Conservation (phyloP, 2,797 vertebrate species). For the Pitangus sulphuratus region DNA sequence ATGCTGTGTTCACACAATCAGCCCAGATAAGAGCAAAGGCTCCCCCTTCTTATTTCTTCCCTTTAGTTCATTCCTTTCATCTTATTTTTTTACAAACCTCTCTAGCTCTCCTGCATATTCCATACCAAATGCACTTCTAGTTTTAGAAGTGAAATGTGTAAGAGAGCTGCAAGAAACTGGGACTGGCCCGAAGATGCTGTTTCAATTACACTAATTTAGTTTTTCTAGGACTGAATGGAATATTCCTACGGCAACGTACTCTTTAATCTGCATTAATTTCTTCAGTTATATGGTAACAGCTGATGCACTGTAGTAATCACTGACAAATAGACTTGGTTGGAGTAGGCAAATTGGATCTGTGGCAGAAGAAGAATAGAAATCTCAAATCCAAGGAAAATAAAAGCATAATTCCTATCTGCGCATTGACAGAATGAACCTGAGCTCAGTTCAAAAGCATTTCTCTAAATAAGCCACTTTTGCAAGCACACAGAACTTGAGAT, state of each 20-base stretch:
- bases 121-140: background rate
- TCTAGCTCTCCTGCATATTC: background rate
- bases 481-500: background rate
- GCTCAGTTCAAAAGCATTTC: background rate
- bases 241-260: background rate
- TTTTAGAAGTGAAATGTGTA: background rate
- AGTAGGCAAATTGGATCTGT: constrained; percentile 13
- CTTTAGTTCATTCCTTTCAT: constrained; percentile 33
- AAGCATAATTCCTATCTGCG: constrained; percentile 6
- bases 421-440: background rate
- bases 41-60: background rate
- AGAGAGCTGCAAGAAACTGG: background rate
- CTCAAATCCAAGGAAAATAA: background rate
- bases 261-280: constrained; percentile 28
- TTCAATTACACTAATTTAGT: background rate
- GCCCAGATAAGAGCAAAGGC: background rate
- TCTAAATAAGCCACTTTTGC: background rate
- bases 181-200: background rate
- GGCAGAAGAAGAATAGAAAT: constrained; percentile 16
- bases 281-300: background rate
- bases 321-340: constrained; percentile 6
- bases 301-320: constrained; percentile 7
- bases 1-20: background rate
- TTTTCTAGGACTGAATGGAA: background rate
- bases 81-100: background rate